These are phyloP conservation scores for Girardinus metallicus DNA, from an alignment of 2,797 vertebrate genomes.

Conservation along the genomic window DNA sequence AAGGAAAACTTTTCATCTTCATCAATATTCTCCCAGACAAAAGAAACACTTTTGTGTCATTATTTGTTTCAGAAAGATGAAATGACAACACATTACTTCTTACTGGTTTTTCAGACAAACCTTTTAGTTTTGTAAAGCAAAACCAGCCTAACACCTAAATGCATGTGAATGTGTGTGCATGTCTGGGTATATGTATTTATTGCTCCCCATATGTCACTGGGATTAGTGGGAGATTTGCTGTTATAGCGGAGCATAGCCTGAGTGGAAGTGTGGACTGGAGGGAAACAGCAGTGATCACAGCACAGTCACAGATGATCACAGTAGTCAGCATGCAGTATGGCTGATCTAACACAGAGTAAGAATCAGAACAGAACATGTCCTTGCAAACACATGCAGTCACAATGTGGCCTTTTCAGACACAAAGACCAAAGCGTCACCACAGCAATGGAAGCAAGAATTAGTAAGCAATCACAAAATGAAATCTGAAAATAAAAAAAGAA, in stretches of 20 bases:
- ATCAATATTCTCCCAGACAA: conserved; percentile 1
- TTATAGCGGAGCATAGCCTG: conserved; percentile 45
- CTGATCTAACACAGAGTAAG: conserved; percentile 46
- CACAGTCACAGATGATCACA: conserved; percentile 37
- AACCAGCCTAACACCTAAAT: background rate
- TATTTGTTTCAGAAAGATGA: background rate
- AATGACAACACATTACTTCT: background rate
- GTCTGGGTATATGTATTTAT: conserved; percentile 8
- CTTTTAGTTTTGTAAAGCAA: background rate
- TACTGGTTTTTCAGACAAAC: background rate
- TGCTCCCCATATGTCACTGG: conserved; percentile 42
- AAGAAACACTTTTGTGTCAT: background rate
- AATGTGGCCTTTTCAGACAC: conserved; percentile 8
- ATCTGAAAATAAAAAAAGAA: background rate
- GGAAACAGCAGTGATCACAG: conserved; percentile 44
- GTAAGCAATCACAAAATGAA: conserved; percentile 4
- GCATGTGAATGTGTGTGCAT: background rate
- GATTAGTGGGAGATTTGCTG: conserved; percentile 49
- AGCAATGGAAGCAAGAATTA: background rate
- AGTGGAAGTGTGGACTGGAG: conserved; percentile 43
- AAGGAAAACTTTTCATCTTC: background rate
- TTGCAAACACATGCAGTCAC: conserved; percentile 5
- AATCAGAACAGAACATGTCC: conserved; percentile 34
- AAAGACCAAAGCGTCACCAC: conserved; percentile 8
- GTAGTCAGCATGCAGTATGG: conserved; percentile 27